Base-by-base conservation (phyloP, 2,113 vertebrate species). In the Parotia lawesii region DNA sequence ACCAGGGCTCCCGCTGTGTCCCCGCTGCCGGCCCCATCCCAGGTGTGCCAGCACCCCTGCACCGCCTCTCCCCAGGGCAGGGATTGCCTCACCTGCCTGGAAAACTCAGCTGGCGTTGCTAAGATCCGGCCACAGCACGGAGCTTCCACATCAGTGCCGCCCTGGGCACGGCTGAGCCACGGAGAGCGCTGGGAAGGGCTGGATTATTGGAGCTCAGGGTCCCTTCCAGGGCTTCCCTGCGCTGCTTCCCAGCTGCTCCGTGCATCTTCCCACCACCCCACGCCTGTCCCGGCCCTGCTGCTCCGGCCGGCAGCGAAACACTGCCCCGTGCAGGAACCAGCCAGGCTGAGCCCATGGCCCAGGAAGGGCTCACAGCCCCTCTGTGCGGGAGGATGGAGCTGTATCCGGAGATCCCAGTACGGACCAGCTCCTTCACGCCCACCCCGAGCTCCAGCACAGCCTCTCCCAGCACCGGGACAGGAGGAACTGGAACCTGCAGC, bases 51-150 rank as follows among this genome's bases (percentile, higher is more conserved):
- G 67, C 92, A 83, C 73, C 3, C 4, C 86, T n/a, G 78, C 78
- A 31, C 87, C 35, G 9, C 91, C 74, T 47, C 53, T 6, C 89
- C 85, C 90, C 12, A 11, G 8, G 94, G 94, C 95, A 80, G 50
- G 11, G 7, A 96, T 97, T 96, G 97, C 93, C 90, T 97, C 96
- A 97, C 44, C 78, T 4, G 5, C 48, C 67, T 48, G 89, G 25
- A 96, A 92, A 87, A 50, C 51, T 37, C 69, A 31, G 45, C 79
- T 28, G 35, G 45, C 14, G 5, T 81, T 29, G 91, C 89, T 81
- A 45, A 87, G 45, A 96, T 50, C 18, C 33, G 0, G 35, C 70
- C 77, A 12, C 17, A 4, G 42, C 77, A 16, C 7, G 1, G 75
- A 85, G 53, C 40, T 50, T 17, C n/a, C 12, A 0, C 15, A 19